phyloP scores from a whole-genome alignment of 2,888 invertebrate species.

The Rutpela maculata region DNA sequence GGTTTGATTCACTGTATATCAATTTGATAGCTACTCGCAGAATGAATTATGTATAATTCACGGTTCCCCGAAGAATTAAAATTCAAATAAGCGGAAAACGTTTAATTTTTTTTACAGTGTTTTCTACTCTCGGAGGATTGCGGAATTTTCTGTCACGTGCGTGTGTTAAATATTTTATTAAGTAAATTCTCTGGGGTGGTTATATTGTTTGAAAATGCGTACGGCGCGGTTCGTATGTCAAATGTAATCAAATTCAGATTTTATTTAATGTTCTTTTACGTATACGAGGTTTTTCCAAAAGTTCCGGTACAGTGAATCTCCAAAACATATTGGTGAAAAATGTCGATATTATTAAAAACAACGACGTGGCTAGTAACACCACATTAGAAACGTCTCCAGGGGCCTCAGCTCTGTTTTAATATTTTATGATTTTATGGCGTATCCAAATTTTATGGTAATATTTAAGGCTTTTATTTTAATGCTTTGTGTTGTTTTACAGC shows the following conservation, averaged over 20 bases:
- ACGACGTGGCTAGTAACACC: too few relatives aligned
- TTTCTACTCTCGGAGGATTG: conserved; percentile 21
- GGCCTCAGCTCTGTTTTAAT: too few relatives aligned
- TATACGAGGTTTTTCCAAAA: too few relatives aligned
- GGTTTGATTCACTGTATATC: conserved; percentile 15
- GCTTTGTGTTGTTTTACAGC: too few relatives aligned
- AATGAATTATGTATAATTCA: conserved; percentile 29
- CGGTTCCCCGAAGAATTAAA: conserved; percentile 19
- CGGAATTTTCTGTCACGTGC: conserved; percentile 1
- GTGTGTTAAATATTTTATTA: conserved; percentile 2
- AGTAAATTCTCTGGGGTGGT: not conserved
- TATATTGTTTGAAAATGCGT: not conserved
- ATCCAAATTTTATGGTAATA: too few relatives aligned
- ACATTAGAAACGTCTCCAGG: too few relatives aligned
- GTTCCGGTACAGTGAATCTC: too few relatives aligned
- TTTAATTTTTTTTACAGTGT: conserved; percentile 28
- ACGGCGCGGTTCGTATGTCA: not conserved
- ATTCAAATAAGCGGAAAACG: conserved; percentile 23
- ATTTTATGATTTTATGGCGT: too few relatives aligned
- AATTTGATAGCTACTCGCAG: conserved; percentile 16
- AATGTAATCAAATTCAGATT: conserved; percentile 1
- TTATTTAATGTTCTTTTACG: not conserved
- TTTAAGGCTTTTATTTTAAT: too few relatives aligned
- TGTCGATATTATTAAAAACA: too few relatives aligned
- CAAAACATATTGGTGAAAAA: too few relatives aligned